Conservation (phyloP, 1,140 invertebrate genomes). For the Campoletis sonorensis region DNA sequence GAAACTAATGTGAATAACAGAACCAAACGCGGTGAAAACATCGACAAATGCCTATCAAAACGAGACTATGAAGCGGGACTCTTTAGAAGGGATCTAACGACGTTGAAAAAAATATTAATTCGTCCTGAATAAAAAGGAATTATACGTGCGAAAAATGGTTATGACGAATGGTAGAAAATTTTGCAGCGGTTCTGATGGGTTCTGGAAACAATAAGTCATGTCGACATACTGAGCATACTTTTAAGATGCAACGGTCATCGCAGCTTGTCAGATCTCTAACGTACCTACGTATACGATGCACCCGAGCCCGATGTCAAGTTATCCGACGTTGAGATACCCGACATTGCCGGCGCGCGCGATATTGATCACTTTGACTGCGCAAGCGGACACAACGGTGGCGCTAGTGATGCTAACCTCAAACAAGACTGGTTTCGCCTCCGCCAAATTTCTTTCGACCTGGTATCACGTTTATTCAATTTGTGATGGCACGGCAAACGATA, state of each 20-base stretch:
- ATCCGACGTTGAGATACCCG: background rate
- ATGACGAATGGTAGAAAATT: no score
- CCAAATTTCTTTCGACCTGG: background rate
- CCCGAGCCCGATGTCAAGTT: slow-evolving; percentile 28
- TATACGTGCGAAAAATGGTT: no score
- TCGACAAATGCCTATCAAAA: slow-evolving; percentile 1
- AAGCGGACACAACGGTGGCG: slow-evolving; percentile 15
- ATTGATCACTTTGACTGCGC: slow-evolving; percentile 18
- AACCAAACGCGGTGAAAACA: background rate
- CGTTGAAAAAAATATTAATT: slow-evolving; percentile 24
- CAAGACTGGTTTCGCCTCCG: background rate
- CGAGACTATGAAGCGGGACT: slow-evolving; percentile 32
- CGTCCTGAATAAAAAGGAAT: background rate
- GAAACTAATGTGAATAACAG: background rate
- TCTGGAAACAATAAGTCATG: background rate
- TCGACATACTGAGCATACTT: background rate
- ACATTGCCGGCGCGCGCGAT: slow-evolving; percentile 7
- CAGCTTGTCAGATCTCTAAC: slow-evolving; percentile 8
- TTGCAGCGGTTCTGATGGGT: background rate
- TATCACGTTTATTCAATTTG: background rate
- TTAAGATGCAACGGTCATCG: background rate
- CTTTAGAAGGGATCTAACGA: background rate
- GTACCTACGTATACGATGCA: slow-evolving; percentile 11
- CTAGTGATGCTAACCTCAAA: background rate
- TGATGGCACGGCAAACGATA: background rate